A percentile compares a stretch with the other conserved stretches of the same genome.
Conservation (phyloP, 2,113 vertebrate genomes). For the Paramisgurnus dabryanus region DNA sequence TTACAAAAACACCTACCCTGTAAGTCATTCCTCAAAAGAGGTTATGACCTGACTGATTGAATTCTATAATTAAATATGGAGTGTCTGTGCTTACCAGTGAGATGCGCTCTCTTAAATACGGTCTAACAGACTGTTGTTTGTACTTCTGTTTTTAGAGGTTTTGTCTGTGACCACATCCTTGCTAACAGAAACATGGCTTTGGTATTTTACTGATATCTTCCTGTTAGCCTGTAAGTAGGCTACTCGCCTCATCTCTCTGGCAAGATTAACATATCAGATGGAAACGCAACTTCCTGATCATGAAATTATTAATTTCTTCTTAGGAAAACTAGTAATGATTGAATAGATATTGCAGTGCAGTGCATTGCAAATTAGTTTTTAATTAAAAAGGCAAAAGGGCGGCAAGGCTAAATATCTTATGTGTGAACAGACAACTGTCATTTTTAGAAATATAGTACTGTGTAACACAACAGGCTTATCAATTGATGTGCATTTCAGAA, state of each 20-base stretch:
- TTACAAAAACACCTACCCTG: neutral
- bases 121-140: neutral
- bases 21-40: neutral
- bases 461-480: no score
- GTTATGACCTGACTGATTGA: neutral
- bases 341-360: neutral
- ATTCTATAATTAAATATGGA: neutral
- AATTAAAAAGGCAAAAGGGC: neutral
- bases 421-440: no score
- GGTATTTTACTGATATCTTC: conserved; percentile 19
- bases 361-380: neutral
- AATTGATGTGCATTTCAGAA: no score
- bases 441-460: no score
- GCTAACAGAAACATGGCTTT: conserved; percentile 30
- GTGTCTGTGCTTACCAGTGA: conserved; percentile 10
- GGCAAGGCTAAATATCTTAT: no score
- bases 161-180: conserved; percentile 53
- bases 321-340: neutral
- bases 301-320: neutral
- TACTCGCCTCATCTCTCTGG: neutral
- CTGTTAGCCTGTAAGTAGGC: conserved; percentile 27
- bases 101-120: neutral
- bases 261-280: neutral
- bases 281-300: neutral
- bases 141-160: conserved; percentile 50